phyloP scores from a whole-genome alignment of 2,113 vertebrate species.

The Plestiodon gilberti region DNA sequence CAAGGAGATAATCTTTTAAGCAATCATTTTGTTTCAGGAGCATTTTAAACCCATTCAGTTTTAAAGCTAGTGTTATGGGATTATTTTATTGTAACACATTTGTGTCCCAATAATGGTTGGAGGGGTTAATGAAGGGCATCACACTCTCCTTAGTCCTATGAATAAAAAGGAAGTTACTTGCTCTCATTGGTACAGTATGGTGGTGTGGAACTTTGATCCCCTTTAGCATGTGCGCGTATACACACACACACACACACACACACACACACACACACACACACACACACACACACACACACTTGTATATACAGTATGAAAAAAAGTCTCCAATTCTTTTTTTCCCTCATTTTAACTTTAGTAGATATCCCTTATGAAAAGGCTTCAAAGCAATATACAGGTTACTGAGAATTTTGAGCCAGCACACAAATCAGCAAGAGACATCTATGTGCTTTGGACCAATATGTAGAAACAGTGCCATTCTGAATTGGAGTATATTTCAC shows the following conservation, averaged over 20 bases:
- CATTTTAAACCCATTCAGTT: not conserved
- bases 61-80: not conserved
- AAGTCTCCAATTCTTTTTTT: not conserved
- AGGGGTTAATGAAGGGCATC: not conserved
- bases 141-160: too few relatives aligned
- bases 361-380: not conserved
- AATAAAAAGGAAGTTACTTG: too few relatives aligned
- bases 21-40: not conserved
- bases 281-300: too few relatives aligned
- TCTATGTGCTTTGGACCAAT: not conserved
- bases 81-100: not conserved
- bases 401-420: not conserved
- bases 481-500: conserved; percentile 2
- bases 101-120: not conserved
- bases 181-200: not conserved
- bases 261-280: too few relatives aligned
- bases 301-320: not conserved
- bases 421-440: not conserved
- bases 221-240: not conserved
- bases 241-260: too few relatives aligned
- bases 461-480: not conserved
- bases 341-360: not conserved
- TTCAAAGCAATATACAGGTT: not conserved
- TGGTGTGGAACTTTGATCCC: not conserved
- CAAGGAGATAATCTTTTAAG: not conserved